Evolutionary conservation across 2,797 vertebrate species (phyloP), one percentile per base, ranked within the genome.

Genomic region (Urocyon cinereoargenteus): DNA sequence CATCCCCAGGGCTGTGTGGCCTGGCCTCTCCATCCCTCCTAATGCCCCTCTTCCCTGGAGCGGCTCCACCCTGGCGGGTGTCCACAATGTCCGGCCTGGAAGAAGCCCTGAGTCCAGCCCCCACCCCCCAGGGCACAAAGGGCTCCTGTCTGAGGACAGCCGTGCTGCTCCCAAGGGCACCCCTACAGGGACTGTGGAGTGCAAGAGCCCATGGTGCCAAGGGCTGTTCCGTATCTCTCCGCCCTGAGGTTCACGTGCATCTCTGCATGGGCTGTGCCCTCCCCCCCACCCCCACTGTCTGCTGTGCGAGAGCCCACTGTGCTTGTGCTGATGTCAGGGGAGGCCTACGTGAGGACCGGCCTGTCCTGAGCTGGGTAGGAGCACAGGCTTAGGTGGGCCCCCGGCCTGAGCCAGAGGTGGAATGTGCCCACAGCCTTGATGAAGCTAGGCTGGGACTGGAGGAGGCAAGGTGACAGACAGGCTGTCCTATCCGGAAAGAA

Each of bases 311-410:
- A 24, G 21, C 0, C 13, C 15, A 11, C 28, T 78, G 7, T 61
- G 53, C 19, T 92, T 57, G 21, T 49, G 21, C 6, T n/a, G 36
- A 78, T 5, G 0, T 53, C n/a, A 2, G 18, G 21, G 61, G 16
- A 84, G 55, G 26, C 16, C 36, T 9, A 0, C 4, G n/a, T 14
- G 24, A 51, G 72, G 13, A 61, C 0, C 0, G 28, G 19, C n/a
- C 73, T 40, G 49, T 22, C 22, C 73, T 21, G 62, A 86, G 34
- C 45, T 34, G 75, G 66, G 3, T n/a, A 68, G 61, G 40, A 61
- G 45, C 15, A 0, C 51, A 5, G 93, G n/a, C 19, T 34, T 12
- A 5, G 77, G 53, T 36, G 61, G 36, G 22, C 64, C 45, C 53
- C 9, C 0, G 59, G 49, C 40, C 34, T 22, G 77, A 10, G 15